phyloP scores from a whole-genome alignment of 2,888 invertebrate genomes.

The Cheilosia vernalis region DNA sequence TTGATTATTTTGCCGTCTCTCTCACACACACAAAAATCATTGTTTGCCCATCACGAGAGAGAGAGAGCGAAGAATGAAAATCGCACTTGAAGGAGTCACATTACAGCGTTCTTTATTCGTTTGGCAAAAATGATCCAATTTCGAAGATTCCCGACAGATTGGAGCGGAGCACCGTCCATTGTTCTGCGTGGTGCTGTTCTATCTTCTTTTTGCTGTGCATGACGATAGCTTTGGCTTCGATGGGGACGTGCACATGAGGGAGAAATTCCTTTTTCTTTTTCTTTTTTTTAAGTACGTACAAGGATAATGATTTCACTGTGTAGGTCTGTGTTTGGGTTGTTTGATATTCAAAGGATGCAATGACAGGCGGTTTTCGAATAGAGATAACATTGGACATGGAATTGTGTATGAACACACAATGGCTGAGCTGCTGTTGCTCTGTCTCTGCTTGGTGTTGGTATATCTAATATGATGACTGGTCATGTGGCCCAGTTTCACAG shows the following conservation, averaged over 20 bases:
- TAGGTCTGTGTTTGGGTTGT: constrained; percentile 18
- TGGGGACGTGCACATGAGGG: constrained; percentile 33
- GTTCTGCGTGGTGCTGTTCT: constrained; percentile 21
- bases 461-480: constrained; percentile 29
- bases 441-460: neutral
- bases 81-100: constrained; percentile 64
- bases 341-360: constrained; percentile 39
- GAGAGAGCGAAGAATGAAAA: constrained; percentile 36
- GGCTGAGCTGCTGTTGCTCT: neutral
- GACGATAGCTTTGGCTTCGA: constrained; percentile 16
- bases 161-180: constrained; percentile 29
- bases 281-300: constrained; percentile 3
- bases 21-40: neutral
- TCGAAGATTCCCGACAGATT: constrained; percentile 53
- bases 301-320: constrained; percentile 28
- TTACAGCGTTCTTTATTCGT: constrained; percentile 66
- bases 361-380: constrained; percentile 36
- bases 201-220: neutral
- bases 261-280: neutral
- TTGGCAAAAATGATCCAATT: constrained; percentile 65
- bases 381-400: constrained; percentile 10
- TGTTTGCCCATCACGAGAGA: constrained; percentile 34
- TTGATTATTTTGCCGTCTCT: constrained; percentile 47
- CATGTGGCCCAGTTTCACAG: constrained; percentile 36
- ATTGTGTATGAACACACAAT: neutral